Percentiles rank a stretch among this genome's conserved stretches.
Conservation (phyloP, 2,113 vertebrate genomes). For the Prionailurus viverrinus region DNA sequence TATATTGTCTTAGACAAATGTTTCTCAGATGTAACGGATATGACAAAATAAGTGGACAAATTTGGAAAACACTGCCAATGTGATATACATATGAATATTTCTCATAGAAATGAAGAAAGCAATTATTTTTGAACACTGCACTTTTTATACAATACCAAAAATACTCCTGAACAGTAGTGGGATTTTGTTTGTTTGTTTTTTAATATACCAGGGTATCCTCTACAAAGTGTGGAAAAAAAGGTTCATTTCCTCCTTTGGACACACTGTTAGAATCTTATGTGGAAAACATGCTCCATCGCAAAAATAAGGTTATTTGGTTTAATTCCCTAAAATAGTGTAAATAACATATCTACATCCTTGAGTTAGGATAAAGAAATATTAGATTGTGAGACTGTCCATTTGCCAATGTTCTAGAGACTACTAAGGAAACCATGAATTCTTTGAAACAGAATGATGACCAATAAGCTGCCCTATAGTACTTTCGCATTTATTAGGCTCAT, state of each 20-base stretch:
- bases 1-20: background rate
- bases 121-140: background rate
- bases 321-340: background rate
- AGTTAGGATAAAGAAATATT: background rate
- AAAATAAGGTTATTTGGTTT: slow-evolving; percentile 7
- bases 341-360: background rate
- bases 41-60: background rate
- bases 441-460: background rate
- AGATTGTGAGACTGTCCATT: background rate
- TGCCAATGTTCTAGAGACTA: background rate
- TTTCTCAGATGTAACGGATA: background rate
- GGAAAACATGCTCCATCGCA: background rate
- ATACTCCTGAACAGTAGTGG: background rate
- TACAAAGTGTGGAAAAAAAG: background rate
- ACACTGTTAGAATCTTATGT: background rate
- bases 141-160: background rate
- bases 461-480: background rate
- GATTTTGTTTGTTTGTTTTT: background rate
- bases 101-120: background rate
- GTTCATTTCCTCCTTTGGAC: background rate
- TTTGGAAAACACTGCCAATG: background rate
- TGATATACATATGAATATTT: background rate
- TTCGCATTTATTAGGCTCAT: background rate
- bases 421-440: background rate
- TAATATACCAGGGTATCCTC: background rate